Evolutionary conservation across 2,888 invertebrate genomes (phyloP), one percentile per base, ranked within the genome.

Genomic region (Sipunculus nudus): DNA sequence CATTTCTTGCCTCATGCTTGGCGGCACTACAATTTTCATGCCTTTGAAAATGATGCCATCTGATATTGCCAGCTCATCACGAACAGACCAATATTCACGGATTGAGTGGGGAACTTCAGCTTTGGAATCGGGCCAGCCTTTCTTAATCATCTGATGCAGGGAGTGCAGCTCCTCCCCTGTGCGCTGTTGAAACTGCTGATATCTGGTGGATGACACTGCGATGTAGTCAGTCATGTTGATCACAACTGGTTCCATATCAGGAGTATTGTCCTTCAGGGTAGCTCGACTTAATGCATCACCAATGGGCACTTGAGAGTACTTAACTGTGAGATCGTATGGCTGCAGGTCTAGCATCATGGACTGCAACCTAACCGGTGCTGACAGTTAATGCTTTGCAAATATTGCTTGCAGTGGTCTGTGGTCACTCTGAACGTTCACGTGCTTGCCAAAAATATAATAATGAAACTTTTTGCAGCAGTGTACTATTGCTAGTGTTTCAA

Each of bases 351-450:
- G 43, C 31, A 63, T 21, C 64, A 69, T 65, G 28, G 35, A 45
- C 26, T 63, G 65, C 32, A 66, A 46, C 46, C 63, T 43, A 46
- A 57, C 54, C 16, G 60, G 62, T 25, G 29, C 45, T 38, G 53
- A 40, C 21, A 28, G 32, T 29, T 43, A 35, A 19, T 54, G 46
- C 23, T 59, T 46, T 13, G 4, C 41, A n/a, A n/a, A n/a, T n/a
- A n/a, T n/a, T n/a, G n/a, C n/a, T n/a, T n/a, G 43, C 8, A 71
- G 35, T 16, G 67, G 64, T 32, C 63, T 66, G 39, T 61, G 64
- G 38, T 64, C 64, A 28, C 39, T 46, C 40, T 65, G 31, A 10
- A 62, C 31, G 13, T 28, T 21, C 8, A 43, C 32, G 23, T 40
- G 19, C 25, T 59, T 62, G 8, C 57, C 49, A 41, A 41, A 50